These are phyloP conservation scores for Caloenas nicobarica DNA, from an alignment of 2,113 vertebrate genomes.

Conservation along the genomic window DNA sequence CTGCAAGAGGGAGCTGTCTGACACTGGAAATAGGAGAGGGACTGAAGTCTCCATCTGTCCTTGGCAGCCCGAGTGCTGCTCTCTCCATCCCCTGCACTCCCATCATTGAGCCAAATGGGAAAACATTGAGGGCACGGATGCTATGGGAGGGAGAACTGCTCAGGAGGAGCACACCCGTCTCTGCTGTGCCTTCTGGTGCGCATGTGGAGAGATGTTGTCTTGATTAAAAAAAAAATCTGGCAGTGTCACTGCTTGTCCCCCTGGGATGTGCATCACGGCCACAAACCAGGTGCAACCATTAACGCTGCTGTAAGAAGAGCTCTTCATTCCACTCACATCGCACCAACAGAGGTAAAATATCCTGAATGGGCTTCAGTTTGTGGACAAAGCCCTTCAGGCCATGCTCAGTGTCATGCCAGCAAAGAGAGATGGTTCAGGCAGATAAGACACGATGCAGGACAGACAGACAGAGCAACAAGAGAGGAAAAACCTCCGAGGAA, in stretches of 20 bases:
- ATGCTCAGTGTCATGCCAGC: not conserved
- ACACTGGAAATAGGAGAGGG: not conserved
- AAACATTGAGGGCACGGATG: not conserved
- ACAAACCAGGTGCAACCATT: slow-evolving; percentile 5
- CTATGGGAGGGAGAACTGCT: not conserved
- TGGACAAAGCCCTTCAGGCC: not conserved
- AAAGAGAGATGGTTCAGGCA: not conserved
- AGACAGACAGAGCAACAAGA: not conserved
- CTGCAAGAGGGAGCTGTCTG: not conserved
- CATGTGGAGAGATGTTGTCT: not conserved
- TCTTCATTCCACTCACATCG: not conserved
- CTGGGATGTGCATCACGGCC: not conserved
- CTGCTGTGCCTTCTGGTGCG: not conserved
- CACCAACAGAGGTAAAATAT: not conserved
- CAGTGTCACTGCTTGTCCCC: not conserved
- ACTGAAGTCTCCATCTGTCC: not conserved
- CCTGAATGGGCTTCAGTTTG: accelerated
- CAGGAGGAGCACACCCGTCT: not conserved
- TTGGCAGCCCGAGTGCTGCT: not conserved
- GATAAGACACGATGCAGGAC: not conserved
- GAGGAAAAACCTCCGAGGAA: not conserved
- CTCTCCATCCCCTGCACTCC: not conserved
- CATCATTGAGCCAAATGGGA: not conserved
- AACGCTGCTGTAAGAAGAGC: not conserved
- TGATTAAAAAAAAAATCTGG: not conserved